phyloP scores from a whole-genome alignment of 2,888 invertebrate species.

The Serripes groenlandicus region DNA sequence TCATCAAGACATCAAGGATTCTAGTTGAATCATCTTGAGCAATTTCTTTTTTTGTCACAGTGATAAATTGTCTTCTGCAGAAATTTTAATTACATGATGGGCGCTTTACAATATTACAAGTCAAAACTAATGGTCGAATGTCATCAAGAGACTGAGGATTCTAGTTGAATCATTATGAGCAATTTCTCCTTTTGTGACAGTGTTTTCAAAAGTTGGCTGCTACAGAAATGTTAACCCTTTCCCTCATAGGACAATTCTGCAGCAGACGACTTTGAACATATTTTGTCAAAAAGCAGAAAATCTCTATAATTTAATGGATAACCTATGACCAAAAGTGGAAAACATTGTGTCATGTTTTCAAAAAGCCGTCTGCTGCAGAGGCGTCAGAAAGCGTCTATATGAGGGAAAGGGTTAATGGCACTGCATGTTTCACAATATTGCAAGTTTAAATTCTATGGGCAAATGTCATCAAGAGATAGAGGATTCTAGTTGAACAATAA shows the following conservation, averaged over 20 bases:
- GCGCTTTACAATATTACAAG: too few relatives aligned
- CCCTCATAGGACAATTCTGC: too few relatives aligned
- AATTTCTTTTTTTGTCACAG: background rate
- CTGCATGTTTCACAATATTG: background rate
- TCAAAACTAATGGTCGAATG: too few relatives aligned
- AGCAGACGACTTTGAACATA: too few relatives aligned
- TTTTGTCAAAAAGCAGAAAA: too few relatives aligned
- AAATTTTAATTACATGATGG: too few relatives aligned
- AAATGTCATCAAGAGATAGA: background rate
- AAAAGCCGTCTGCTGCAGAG: background rate
- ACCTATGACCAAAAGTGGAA: background rate
- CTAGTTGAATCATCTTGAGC: background rate
- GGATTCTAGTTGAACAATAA: background rate
- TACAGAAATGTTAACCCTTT: too few relatives aligned
- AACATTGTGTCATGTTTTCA: background rate
- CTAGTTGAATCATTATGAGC: background rate
- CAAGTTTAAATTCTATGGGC: background rate
- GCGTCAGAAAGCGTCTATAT: background rate
- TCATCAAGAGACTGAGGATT: too few relatives aligned
- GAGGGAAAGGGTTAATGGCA: background rate
- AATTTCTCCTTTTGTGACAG: too few relatives aligned
- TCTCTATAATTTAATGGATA: too few relatives aligned
- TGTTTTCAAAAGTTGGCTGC: too few relatives aligned
- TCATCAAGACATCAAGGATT: background rate
- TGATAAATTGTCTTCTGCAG: background rate